Conservation (phyloP, 2,888 invertebrate species). For the Epirrhoe alternata region DNA sequence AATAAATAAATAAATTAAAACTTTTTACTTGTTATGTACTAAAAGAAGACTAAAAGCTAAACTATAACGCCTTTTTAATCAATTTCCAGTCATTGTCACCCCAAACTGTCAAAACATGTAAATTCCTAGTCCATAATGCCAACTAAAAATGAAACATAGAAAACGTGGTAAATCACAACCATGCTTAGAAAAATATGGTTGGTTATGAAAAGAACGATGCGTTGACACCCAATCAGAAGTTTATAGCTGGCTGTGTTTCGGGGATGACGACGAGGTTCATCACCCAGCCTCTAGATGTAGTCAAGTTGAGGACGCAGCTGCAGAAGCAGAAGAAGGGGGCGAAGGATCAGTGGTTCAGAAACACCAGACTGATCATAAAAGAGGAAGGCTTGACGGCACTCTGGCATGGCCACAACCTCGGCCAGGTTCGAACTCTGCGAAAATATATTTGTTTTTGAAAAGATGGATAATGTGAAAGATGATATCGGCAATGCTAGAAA, state of each 20-base stretch:
- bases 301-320: constrained; percentile 97
- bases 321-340: constrained; percentile 85
- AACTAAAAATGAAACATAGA: constrained; percentile 20
- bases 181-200: constrained; percentile 61
- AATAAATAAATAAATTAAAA: no score
- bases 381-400: constrained; percentile 95
- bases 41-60: no score
- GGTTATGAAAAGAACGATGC: constrained; percentile 65
- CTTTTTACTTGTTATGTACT: no score
- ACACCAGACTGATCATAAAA: constrained; percentile 87
- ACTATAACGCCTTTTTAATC: background rate
- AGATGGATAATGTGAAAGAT: background rate
- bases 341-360: constrained; percentile 82
- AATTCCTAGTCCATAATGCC: background rate
- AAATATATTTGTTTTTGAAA: background rate
- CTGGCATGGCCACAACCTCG: constrained; percentile 98
- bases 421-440: constrained; percentile 86
- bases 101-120: background rate
- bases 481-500: no score
- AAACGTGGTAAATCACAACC: constrained; percentile 23
- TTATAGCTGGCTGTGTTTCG: constrained; percentile 66
- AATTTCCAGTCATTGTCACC: background rate
- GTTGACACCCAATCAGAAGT: constrained; percentile 62
- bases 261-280: constrained; percentile 65
- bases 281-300: constrained; percentile 94